A percentile compares a stretch with the other conserved stretches of the same genome.
These are phyloP conservation scores for Laterallus jamaicensis DNA, from an alignment of 2,113 vertebrate genomes.

Conservation along the genomic window DNA sequence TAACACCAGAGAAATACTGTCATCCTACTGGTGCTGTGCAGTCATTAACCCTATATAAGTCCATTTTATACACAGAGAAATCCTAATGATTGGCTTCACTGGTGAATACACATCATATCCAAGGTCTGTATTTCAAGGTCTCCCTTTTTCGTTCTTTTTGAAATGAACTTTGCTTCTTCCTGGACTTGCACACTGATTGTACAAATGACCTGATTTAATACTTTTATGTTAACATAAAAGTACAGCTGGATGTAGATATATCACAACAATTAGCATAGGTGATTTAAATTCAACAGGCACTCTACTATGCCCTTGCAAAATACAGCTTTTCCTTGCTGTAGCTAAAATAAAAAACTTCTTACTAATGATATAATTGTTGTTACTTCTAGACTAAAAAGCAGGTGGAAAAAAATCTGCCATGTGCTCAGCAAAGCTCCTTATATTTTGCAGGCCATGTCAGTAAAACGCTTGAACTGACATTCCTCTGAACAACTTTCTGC, in stretches of 20 bases:
- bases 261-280: not conserved
- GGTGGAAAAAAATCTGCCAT: not conserved
- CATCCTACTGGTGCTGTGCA: not conserved
- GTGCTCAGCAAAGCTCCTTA: not conserved
- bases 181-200: not conserved
- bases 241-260: not conserved
- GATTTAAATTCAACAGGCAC: not conserved
- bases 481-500: not conserved
- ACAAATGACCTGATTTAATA: not conserved
- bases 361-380: not conserved
- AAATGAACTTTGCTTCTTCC: not conserved
- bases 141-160: rapidly evolving
- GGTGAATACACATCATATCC: not conserved
- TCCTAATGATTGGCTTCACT: not conserved
- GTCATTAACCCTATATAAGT: not conserved
- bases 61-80: not conserved
- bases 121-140: not conserved
- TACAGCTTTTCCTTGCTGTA: not conserved
- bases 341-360: conserved; percentile 40
- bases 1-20: not conserved
- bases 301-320: not conserved
- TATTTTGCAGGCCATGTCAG: not conserved
- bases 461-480: not conserved
- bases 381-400: not conserved
- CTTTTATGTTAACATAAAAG: not conserved